phyloP scores from a whole-genome alignment of 2,797 vertebrate species.

The Centroberyx gerrardi region DNA sequence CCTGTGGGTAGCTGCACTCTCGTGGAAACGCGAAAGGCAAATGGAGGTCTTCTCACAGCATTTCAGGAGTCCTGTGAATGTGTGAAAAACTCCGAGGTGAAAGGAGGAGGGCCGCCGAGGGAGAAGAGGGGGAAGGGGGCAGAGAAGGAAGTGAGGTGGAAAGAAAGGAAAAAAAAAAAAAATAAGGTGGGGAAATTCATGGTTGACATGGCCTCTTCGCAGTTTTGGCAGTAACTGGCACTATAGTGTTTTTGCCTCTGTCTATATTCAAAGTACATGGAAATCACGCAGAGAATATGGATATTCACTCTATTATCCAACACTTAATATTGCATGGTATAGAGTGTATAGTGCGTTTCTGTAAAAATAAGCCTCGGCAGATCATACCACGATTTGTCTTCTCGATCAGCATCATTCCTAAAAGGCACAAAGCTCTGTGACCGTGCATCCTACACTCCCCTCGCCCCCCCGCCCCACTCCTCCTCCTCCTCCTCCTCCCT shows the following conservation, averaged over 20 bases:
- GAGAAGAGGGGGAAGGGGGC: slow-evolving; percentile 2
- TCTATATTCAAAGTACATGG: slow-evolving; percentile 22
- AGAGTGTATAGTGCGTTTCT: neutral
- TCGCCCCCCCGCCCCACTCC: neutral
- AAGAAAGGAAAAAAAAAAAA: neutral
- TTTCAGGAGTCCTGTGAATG: slow-evolving; percentile 51
- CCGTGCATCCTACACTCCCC: slow-evolving; percentile 13
- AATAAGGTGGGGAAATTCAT: slow-evolving; percentile 20
- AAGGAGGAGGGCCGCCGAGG: slow-evolving; percentile 5
- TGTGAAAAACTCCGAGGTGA: slow-evolving; percentile 53
- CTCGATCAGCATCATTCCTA: slow-evolving; percentile 36
- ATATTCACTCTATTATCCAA: slow-evolving; percentile 25
- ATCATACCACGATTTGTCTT: slow-evolving; percentile 21
- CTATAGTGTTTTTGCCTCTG: neutral
- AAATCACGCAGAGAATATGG: slow-evolving; percentile 15
- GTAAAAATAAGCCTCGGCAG: slow-evolving; percentile 51
- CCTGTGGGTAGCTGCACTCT: slow-evolving; percentile 29
- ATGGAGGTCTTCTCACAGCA: slow-evolving; percentile 48
- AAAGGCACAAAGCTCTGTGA: slow-evolving; percentile 54
- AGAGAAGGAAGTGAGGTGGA: slow-evolving; percentile 31
- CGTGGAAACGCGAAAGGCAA: slow-evolving; percentile 41
- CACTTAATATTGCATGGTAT: slow-evolving; percentile 9
- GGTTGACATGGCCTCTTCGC: slow-evolving; percentile 21
- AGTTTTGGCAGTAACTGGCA: slow-evolving; percentile 20
- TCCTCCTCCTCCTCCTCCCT: neutral